Evolutionary conservation across 2,888 invertebrate genomes (phyloP), one percentile per base, ranked within the genome.

Genomic region (Tetropium fuscum): DNA sequence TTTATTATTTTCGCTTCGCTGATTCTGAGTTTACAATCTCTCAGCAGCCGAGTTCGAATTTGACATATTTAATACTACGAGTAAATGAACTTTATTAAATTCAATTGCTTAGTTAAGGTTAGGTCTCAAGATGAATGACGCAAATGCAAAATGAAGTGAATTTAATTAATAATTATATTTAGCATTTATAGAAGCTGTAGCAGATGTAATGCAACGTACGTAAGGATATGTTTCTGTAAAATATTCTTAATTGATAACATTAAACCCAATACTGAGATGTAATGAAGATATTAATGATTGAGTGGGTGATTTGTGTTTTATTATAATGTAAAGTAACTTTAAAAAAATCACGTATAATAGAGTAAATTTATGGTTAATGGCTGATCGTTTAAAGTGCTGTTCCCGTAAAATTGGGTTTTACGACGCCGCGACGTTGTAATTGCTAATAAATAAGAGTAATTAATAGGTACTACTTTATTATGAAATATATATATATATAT

Each of bases 241-340:
- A 34, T 13, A 43, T 43, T 13, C 22, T 43, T 44, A 5, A 44
- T 27, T 16, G n/a, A 44, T 13, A 44, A 1, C 20, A n/a, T 30
- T 30, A 10, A 44, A 25, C n/a, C 5, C 5, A 30, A 27, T 30
- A 6, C 15, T 13, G 27, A 25, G 25, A 30, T 18, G 16, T 38
- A 25, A 43, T 43, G 15, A 44, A 44, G 44, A 44, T 44, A 27
- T 30, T 44, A 27, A 16, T 44, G 44, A 44, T 44, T 44, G 27
- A 44, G 44, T 44, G 16, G 44, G 27, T 27, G 27, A 44, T 44
- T 27, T 27, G 27, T 27, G 27, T 27, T 27, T 44, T 44, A 44
- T 2, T 27, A 18, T 20, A 18, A 13, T n/a, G 44, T 44, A 30
- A 44, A 44, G 27, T 27, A n/a, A 30, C 16, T 44, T 11, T n/a